These are phyloP conservation scores for Nicator chloris DNA, from an alignment of 2,113 vertebrate genomes.

Conservation along the genomic window DNA sequence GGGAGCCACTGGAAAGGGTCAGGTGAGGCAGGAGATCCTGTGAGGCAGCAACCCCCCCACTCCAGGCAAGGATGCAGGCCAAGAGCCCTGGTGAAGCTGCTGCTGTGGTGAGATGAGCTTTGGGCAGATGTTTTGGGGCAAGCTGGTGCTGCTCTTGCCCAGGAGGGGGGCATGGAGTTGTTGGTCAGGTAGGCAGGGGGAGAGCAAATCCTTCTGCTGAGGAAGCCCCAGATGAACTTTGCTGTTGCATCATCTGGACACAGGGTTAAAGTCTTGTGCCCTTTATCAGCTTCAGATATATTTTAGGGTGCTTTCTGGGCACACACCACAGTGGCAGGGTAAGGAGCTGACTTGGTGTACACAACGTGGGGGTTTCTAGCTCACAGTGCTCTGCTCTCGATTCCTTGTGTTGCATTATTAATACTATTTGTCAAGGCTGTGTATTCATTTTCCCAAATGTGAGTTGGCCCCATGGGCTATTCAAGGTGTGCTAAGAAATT, in stretches of 20 bases:
- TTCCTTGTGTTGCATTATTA: neutral
- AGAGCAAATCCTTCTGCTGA: neutral
- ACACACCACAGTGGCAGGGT: accelerated
- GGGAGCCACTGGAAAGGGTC: neutral
- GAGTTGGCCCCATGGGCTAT: neutral
- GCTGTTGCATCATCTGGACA: neutral
- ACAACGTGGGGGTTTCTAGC: neutral
- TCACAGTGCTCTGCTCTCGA: neutral
- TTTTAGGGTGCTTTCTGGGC: neutral
- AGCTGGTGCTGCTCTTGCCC: neutral
- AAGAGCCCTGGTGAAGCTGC: neutral
- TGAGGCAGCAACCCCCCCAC: accelerated
- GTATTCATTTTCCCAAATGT: neutral
- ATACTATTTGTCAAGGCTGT: neutral
- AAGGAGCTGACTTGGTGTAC: neutral
- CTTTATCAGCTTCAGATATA: neutral
- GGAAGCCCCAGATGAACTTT: neutral
- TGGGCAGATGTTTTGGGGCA: neutral
- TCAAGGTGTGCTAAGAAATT: slow-evolving; percentile 19
- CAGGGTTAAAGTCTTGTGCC: neutral
- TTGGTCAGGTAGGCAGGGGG: no score
- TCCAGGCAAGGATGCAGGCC: neutral
- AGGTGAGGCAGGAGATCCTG: neutral
- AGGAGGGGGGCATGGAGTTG: neutral
- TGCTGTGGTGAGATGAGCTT: neutral